A percentile compares a stretch with the other conserved stretches of the same genome.
These are phyloP conservation scores for zebrafish (Danio rerio) DNA, from an alignment of 2,113 vertebrate species.

Conservation along the genomic window GRCz12tu NC_133179.1:72827501-72828000, in stretches of 20 bases:
- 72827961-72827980: constrained; percentile 88
- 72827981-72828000: constrained; percentile 81
- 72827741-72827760: constrained; percentile 90
- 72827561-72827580: constrained; percentile 84
- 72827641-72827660: constrained; percentile 89
- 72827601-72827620: constrained; percentile 78
- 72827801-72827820: constrained; percentile 90
- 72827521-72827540: constrained; percentile 84
- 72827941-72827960: constrained; percentile 87
- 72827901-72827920: constrained; percentile 79
- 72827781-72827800: constrained; percentile 96
- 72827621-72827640: constrained; percentile 91
- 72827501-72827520: constrained; percentile 88
- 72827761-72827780: constrained; percentile 86
- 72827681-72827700: constrained; percentile 88
- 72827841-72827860: constrained; percentile 82
- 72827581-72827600: constrained; percentile 27
- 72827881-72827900: constrained; percentile 88
- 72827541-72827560: constrained; percentile 84
- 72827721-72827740: constrained; percentile 94
- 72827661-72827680: constrained; percentile 74
- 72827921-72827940: constrained; percentile 82
- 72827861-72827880: constrained; percentile 88
- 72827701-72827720: constrained; percentile 97
- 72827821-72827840: constrained; percentile 87